A percentile compares a stretch with the other conserved stretches of the same genome.
These are phyloP conservation scores for Grammatotria lemairii DNA, from an alignment of 2,113 vertebrate species.

Conservation along the genomic window DNA sequence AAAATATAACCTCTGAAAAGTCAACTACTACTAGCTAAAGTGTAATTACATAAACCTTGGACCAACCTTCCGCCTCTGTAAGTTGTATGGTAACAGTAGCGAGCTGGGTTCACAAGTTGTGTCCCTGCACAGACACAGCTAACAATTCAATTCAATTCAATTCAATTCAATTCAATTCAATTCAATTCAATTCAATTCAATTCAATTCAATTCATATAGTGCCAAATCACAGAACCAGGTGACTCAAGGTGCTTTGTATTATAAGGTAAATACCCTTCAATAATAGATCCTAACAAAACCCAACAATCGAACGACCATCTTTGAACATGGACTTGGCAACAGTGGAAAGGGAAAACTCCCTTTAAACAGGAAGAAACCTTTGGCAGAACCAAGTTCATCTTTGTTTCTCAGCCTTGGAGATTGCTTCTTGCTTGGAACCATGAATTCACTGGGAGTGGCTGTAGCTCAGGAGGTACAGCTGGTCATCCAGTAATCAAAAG, in stretches of 20 bases:
- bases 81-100: neutral
- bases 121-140: neutral
- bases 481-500: neutral
- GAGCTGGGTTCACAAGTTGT: neutral
- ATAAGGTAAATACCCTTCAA: neutral
- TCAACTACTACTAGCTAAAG: neutral
- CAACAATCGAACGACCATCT: neutral
- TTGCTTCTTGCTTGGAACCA: neutral
- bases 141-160: neutral
- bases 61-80: neutral
- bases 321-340: neutral
- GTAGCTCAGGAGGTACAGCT: neutral
- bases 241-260: neutral
- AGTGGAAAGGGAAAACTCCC: neutral
- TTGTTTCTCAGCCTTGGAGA: neutral
- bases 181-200: too few species aligned
- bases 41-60: neutral
- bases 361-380: neutral
- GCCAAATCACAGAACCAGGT: neutral
- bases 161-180: neutral
- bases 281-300: neutral
- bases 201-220: neutral
- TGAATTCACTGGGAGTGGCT: neutral
- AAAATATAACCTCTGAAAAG: neutral
- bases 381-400: neutral